Conservation (phyloP, 2,888 invertebrate genomes). For the Drosophila histrio region DNA sequence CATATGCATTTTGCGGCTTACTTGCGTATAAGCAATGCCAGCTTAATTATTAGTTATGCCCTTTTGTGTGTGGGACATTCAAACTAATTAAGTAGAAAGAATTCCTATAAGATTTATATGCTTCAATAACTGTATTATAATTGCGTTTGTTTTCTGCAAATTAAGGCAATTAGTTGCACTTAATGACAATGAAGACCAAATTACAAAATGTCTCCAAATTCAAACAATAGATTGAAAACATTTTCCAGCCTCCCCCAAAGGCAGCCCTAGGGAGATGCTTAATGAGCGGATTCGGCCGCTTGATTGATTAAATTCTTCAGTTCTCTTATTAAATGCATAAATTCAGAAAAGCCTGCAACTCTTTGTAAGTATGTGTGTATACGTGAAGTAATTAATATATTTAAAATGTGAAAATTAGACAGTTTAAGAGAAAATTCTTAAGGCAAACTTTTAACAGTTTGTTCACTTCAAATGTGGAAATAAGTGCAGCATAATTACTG, state of each 20-base stretch:
- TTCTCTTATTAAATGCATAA: conserved; percentile 27
- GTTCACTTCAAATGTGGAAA: not conserved
- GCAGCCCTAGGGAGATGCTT: conserved; percentile 3
- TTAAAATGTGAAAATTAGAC: not conserved
- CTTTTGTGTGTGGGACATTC: conserved; percentile 60
- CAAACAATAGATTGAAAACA: conserved; percentile 34
- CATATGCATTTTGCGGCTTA: conserved; percentile 31
- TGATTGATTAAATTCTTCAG: conserved; percentile 8
- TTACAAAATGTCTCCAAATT: conserved; percentile 36
- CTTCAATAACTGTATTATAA: conserved; percentile 57
- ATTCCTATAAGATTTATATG: conserved; percentile 68
- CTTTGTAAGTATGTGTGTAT: not conserved
- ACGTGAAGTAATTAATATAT: conserved; percentile 1
- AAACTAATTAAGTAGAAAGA: conserved; percentile 78
- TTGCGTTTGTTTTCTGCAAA: conserved; percentile 56
- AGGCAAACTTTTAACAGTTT: not conserved
- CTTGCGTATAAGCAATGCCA: conserved; percentile 41
- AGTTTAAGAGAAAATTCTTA: not conserved
- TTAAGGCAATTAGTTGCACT: conserved; percentile 76
- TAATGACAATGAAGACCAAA: conserved; percentile 59
- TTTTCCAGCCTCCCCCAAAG: not conserved
- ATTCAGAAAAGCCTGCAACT: not conserved
- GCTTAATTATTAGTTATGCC: conserved; percentile 76
- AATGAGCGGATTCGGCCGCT: conserved; percentile 17
- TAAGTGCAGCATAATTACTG: conserved; percentile 37